phyloP scores from a whole-genome alignment of 2,113 vertebrate species.

The Bos javanicus region DNA sequence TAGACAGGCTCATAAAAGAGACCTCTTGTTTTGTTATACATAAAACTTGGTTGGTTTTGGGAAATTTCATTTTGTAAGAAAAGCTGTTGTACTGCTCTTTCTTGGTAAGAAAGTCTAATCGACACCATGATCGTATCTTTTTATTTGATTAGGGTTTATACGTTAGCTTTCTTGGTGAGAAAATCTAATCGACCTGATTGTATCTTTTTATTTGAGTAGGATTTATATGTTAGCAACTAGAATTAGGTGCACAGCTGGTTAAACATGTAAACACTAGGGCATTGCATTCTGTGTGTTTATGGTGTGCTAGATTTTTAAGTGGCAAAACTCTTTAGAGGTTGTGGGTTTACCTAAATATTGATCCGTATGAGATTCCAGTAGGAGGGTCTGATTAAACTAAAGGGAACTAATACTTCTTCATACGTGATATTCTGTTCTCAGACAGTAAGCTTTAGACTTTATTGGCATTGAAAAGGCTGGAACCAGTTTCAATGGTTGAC shows the following conservation, averaged over 20 bases:
- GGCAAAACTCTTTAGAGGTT: neutral
- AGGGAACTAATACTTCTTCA: neutral
- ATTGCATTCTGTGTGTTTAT: neutral
- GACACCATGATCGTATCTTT: neutral
- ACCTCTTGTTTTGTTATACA: neutral
- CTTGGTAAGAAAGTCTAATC: neutral
- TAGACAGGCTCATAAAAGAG: neutral
- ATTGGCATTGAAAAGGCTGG: neutral
- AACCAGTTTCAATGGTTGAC: neutral
- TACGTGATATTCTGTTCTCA: neutral
- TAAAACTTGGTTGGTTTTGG: neutral
- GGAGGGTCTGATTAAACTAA: neutral
- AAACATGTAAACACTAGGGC: neutral
- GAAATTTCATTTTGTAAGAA: slow-evolving; percentile 22
- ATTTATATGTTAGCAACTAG: neutral
- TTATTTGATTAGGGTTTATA: neutral
- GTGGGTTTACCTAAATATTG: neutral
- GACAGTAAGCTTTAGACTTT: neutral
- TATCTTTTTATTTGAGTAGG: neutral
- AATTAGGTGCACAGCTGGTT: neutral
- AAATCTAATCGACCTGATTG: neutral
- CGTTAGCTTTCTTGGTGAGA: neutral
- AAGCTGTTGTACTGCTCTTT: neutral
- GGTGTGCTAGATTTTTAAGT: neutral
- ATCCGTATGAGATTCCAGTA: neutral